Percentiles rank a stretch among this genome's conserved stretches.
phyloP scores from a whole-genome alignment of 2,888 invertebrate genomes.

The Byasa hedistus region DNA sequence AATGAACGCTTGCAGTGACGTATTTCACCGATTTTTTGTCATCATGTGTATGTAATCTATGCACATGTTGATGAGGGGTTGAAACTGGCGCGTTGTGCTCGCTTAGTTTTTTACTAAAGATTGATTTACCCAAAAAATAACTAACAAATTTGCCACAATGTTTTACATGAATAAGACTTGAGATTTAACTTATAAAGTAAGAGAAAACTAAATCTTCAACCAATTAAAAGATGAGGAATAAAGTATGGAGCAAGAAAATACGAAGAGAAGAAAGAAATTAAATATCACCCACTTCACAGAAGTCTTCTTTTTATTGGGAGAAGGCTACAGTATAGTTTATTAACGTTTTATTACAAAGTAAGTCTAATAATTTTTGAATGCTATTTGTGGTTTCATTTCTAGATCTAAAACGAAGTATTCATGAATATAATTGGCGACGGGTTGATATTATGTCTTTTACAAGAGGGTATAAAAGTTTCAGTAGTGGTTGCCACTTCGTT shows the following conservation, averaged over 20 bases:
- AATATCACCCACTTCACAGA: too few relatives aligned
- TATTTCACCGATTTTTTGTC: conserved; percentile 25
- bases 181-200: too few relatives aligned
- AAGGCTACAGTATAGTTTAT: too few relatives aligned
- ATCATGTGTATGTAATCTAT: conserved; percentile 29
- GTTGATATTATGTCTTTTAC: background rate
- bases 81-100: conserved; percentile 9
- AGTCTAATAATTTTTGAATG: too few relatives aligned
- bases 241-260: too few relatives aligned
- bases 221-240: too few relatives aligned
- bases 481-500: background rate
- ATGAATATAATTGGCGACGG: background rate
- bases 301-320: too few relatives aligned
- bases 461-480: background rate
- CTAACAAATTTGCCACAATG: background rate
- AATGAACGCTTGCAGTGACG: conserved; percentile 25
- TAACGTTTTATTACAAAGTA: too few relatives aligned
- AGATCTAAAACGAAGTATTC: too few relatives aligned
- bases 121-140: background rate
- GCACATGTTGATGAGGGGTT: conserved; percentile 29
- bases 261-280: too few relatives aligned
- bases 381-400: too few relatives aligned
- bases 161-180: background rate
- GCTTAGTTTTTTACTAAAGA: conserved; percentile 6
- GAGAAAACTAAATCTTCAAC: too few relatives aligned